Conservation (phyloP, 2,113 vertebrate species). For the Myanophis thanlyinensis region DNA sequence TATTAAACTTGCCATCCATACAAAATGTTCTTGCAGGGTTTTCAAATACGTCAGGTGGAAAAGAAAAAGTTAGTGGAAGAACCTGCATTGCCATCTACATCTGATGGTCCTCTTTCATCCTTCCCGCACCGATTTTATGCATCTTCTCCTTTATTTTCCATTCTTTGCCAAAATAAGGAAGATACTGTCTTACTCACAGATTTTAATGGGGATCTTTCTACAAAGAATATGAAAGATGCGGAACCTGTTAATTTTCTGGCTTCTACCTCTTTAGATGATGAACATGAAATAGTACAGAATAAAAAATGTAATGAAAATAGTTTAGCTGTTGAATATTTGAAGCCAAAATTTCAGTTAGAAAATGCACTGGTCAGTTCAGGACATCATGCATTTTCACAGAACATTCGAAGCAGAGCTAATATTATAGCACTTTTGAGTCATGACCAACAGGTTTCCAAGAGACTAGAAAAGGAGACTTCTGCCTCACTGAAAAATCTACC, state of each 20-base stretch:
- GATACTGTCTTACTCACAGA: neutral
- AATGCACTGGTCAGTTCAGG: neutral
- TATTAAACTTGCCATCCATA: neutral
- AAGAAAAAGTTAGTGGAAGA: conserved; percentile 60
- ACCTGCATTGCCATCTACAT: neutral
- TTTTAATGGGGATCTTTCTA: neutral
- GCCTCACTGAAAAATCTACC: neutral
- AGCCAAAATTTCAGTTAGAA: conserved; percentile 4
- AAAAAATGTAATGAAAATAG: neutral
- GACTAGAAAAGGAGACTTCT: neutral
- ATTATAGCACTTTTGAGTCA: conserved; percentile 72
- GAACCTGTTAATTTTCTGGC: conserved; percentile 8
- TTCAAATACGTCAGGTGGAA: conserved; percentile 66
- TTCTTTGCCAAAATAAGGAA: conserved; percentile 26
- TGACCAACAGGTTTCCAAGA: conserved; percentile 5
- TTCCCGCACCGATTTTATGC: conserved; percentile 46
- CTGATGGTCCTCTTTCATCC: conserved; percentile 13
- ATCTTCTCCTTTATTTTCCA: conserved; percentile 65
- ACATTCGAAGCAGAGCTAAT: conserved; percentile 71
- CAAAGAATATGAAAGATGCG: neutral
- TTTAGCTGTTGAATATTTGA: neutral
- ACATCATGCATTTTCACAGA: conserved; percentile 41
- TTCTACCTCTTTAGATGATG: neutral
- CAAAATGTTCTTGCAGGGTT: conserved; percentile 63
- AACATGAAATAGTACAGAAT: neutral